phyloP scores from a whole-genome alignment of 2,888 invertebrate species.

The Lamproptera curius region DNA sequence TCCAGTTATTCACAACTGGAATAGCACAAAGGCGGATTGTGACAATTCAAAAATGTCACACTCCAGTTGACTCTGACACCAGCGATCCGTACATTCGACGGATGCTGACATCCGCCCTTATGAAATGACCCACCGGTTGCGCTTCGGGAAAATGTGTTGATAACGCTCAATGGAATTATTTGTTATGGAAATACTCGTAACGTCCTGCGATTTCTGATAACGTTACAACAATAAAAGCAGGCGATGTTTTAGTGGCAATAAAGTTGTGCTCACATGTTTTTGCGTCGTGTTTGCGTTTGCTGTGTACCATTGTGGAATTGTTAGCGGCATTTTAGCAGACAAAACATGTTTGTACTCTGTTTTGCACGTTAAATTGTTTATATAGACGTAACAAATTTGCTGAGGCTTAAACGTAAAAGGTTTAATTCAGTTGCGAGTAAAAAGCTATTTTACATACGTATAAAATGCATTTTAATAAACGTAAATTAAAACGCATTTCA shows the following conservation, averaged over 20 bases:
- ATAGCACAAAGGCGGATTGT: constrained; percentile 22
- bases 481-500: too few species aligned
- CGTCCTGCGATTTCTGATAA: constrained; percentile 19
- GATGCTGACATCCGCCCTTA: constrained; percentile 55
- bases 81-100: constrained; percentile 45
- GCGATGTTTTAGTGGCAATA: constrained; percentile 7
- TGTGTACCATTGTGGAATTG: too few species aligned
- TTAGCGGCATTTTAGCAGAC: too few species aligned
- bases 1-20: too few species aligned
- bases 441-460: too few species aligned
- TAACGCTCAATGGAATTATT: constrained; percentile 19
- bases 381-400: too few species aligned
- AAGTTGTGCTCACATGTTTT: neutral
- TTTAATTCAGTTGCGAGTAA: too few species aligned
- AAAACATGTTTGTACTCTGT: too few species aligned
- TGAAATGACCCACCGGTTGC: constrained; percentile 28
- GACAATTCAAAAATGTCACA: constrained; percentile 38
- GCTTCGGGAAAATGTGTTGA: constrained; percentile 14
- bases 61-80: constrained; percentile 16
- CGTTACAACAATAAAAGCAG: constrained; percentile 8
- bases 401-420: too few species aligned
- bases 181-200: constrained; percentile 15
- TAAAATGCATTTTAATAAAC: too few species aligned
- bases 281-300: neutral
- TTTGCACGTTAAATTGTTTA: too few species aligned